Conservation (phyloP, 2,888 invertebrate species). For the Dione vanillae region DNA sequence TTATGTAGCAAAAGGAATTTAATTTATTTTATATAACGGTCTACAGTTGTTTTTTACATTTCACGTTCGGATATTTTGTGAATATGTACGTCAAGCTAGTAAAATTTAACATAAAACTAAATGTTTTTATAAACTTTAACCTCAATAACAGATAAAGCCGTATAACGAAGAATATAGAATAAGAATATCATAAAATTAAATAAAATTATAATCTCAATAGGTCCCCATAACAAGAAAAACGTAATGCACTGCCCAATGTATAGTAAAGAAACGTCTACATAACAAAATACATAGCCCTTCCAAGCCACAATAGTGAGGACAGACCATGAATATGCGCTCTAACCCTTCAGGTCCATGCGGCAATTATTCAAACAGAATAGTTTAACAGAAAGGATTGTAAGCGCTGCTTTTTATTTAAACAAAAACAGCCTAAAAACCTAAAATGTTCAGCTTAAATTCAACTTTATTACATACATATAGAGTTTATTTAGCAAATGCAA, state of each 20-base stretch:
- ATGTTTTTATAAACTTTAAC: too few relatives aligned
- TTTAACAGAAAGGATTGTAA: slow-evolving; percentile 84
- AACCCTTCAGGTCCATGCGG: slow-evolving; percentile 84
- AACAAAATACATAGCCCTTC: slow-evolving; percentile 50
- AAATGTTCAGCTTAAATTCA: slow-evolving; percentile 37
- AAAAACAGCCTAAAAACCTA: slow-evolving; percentile 49
- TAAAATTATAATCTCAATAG: background rate
- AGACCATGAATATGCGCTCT: slow-evolving; percentile 79
- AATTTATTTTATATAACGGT: background rate
- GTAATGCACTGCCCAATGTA: slow-evolving; percentile 42
- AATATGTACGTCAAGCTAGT: too few relatives aligned
- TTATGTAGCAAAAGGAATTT: background rate
- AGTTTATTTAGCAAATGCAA: slow-evolving; percentile 46
- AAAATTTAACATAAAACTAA: background rate
- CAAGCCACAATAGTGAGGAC: slow-evolving; percentile 76
- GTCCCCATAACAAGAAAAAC: too few relatives aligned
- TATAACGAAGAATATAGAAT: background rate
- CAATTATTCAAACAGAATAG: slow-evolving; percentile 85
- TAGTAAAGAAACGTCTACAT: slow-evolving; percentile 37
- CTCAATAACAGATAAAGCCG: too few relatives aligned
- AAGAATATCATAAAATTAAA: background rate
- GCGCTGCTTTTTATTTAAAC: slow-evolving; percentile 54
- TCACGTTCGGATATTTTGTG: too few relatives aligned
- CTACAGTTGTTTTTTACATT: too few relatives aligned
- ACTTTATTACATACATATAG: slow-evolving; percentile 37